Base-by-base conservation (phyloP, 2,888 invertebrate genomes). In the Apomyelois bistriatella region DNA sequence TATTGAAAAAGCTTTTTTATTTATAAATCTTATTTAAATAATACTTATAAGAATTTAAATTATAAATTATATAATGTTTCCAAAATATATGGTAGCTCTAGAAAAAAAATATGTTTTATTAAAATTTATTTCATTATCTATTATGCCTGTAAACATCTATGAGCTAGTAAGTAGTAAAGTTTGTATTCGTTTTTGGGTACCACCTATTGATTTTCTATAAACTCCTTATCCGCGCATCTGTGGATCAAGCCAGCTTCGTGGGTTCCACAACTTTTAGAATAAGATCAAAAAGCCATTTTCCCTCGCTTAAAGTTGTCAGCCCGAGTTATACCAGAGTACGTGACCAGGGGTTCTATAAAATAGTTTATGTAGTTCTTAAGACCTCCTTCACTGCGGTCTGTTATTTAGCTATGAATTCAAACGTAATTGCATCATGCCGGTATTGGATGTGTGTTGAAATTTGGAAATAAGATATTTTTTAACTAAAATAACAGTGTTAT, bases 211-310 rank as follows among this genome's bases (percentile, higher is more conserved):
- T 52, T 52, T 52, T 22, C 43, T 43, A 52, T 43, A 43, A 43
- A 52, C 52, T 52, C 36, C 42, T 51, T 42, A 51, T 51, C 51
- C 43, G 22, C 22, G 52, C 52, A 43, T 52, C 49, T 49, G 46
- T 32, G 22, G 53, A 56, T 58, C 50, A 55, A 57, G 47, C 52
- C 43, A 53, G 36, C 47, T 53, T 55, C 47, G 48, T 48, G 53
- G 55, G 55, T 53, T 56, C 36, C 35, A 53, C 50, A 58, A 60
- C 52, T 58, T 60, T 75, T 66, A 66, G 69, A 69, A 69, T 70
- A 71, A 81, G 83, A 85, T 85, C 85, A 84, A 83, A 83, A 79
- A 81, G 79, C 79, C 62, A 76, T 83, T 80, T 67, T 62, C 72
- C 69, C 60, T 59, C 69, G 70, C 76, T 83, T 75, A 72, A 76